These are phyloP conservation scores for Cyanoramphus novaezelandiae DNA, from an alignment of 2,113 vertebrate genomes.

Conservation along the genomic window DNA sequence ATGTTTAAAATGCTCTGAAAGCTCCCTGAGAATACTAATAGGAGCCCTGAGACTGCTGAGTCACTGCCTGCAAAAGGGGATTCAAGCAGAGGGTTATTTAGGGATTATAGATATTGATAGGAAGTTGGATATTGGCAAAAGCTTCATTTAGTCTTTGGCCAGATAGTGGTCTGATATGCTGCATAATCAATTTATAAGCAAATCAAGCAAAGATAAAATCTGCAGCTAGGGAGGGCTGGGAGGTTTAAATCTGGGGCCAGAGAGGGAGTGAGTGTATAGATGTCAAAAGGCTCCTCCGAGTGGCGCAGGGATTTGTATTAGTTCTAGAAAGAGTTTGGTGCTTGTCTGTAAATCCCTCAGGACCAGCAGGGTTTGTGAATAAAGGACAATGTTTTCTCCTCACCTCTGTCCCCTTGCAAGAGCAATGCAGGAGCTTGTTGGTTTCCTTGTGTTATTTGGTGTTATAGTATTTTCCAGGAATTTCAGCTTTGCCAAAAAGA, in stretches of 20 bases:
- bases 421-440: neutral
- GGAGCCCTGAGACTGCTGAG: conserved; percentile 7
- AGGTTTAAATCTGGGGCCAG: neutral
- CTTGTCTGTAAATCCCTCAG: rapidly evolving
- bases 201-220: neutral
- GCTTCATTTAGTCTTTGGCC: neutral
- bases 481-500: neutral
- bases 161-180: neutral
- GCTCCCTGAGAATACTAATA: conserved; percentile 1
- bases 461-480: neutral
- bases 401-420: neutral
- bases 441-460: neutral
- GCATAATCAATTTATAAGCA: neutral
- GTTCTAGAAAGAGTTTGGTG: neutral
- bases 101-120: neutral
- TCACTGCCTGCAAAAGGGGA: neutral
- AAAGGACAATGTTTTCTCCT: neutral
- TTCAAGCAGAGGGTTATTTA: neutral
- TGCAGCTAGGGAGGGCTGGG: neutral
- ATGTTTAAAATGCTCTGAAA: neutral
- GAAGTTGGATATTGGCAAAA: neutral
- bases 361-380: neutral
- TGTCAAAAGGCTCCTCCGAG: neutral
- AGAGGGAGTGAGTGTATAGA: neutral
- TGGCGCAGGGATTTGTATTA: rapidly evolving